Evolutionary conservation across 92 coral and sea anemone species (phyloP).

Genomic region (Zoanthus sansibaricus): DNA sequence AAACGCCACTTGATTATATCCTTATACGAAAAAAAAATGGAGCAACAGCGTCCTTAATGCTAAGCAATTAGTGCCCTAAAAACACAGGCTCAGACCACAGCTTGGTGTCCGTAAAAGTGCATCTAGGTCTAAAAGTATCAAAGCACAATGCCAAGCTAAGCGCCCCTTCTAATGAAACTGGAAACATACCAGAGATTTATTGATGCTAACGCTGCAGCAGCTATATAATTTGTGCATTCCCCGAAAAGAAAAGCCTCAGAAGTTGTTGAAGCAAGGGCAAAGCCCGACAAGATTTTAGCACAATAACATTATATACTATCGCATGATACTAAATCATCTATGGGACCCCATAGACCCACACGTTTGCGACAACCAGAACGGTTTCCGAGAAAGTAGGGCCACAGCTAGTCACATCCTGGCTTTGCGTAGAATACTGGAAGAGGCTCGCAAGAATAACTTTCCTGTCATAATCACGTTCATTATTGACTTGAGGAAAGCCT

Average conservation of each 20-base stretch:
- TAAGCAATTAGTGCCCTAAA: conserved; percentile 49
- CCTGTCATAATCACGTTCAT: no score
- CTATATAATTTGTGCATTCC: conserved; percentile 32
- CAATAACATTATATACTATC: neutral
- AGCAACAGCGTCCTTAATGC: conserved; percentile 53
- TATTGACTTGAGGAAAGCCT: no score
- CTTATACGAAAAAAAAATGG: conserved; percentile 43
- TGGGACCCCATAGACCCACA: no score
- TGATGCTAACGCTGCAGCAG: conserved; percentile 40
- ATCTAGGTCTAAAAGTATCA: neutral
- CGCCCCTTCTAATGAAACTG: conserved; percentile 47
- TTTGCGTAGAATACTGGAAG: no score
- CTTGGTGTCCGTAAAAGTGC: conserved; percentile 22
- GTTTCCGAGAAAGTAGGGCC: no score
- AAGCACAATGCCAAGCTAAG: conserved; percentile 1
- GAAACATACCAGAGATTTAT: conserved; percentile 36
- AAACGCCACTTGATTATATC: conserved; percentile 1
- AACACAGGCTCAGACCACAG: conserved; percentile 58
- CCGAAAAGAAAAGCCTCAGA: conserved; percentile 20
- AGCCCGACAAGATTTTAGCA: conserved; percentile 10
- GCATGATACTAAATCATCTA: no score
- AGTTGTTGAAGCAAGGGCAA: conserved; percentile 3
- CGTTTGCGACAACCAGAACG: no score
- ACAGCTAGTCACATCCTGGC: no score
- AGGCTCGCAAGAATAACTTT: no score